Percentiles rank a stretch among this genome's conserved stretches.
Evolutionary conservation across 2,888 invertebrate species (phyloP).

Genomic region (Pollenia labialis): DNA sequence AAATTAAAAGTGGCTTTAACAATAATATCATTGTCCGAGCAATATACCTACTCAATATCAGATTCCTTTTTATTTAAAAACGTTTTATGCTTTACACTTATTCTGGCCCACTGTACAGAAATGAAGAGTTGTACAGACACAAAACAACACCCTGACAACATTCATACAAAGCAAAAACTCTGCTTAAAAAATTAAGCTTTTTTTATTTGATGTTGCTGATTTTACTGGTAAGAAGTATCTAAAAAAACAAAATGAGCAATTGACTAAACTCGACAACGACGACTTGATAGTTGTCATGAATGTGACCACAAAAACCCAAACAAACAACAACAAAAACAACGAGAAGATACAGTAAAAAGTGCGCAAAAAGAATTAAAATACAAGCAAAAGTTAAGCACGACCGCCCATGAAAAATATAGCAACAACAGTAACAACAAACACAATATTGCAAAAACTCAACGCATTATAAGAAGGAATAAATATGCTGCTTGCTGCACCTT

Average conservation of each 20-base stretch:
- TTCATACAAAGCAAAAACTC: slow-evolving; percentile 47
- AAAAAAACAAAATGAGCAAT: slow-evolving; percentile 68
- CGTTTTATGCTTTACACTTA: neutral
- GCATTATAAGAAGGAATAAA: slow-evolving; percentile 65
- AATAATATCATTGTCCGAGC: no score
- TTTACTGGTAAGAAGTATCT: slow-evolving; percentile 48
- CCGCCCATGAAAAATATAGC: slow-evolving; percentile 64
- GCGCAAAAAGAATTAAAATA: slow-evolving; percentile 49
- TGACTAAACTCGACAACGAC: slow-evolving; percentile 62
- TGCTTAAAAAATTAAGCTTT: neutral
- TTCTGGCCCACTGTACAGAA: slow-evolving; percentile 35
- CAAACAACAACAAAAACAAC: slow-evolving; percentile 40
- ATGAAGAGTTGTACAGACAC: slow-evolving; percentile 24
- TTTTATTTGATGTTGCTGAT: slow-evolving; percentile 35
- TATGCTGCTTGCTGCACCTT: slow-evolving; percentile 8
- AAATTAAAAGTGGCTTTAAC: neutral
- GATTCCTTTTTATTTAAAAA: no score
- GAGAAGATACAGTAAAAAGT: slow-evolving; percentile 43
- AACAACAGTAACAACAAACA: slow-evolving; percentile 37
- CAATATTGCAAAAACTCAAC: slow-evolving; percentile 64
- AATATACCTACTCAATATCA: no score
- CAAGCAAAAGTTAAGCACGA: slow-evolving; percentile 62
- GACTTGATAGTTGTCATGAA: slow-evolving; percentile 69
- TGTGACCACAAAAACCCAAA: slow-evolving; percentile 67
- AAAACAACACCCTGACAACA: slow-evolving; percentile 64